A percentile compares a stretch with the other conserved stretches of the same genome.
These are phyloP conservation scores for Danio kyathit DNA, from an alignment of 2,797 vertebrate species.

Conservation along the genomic window DNA sequence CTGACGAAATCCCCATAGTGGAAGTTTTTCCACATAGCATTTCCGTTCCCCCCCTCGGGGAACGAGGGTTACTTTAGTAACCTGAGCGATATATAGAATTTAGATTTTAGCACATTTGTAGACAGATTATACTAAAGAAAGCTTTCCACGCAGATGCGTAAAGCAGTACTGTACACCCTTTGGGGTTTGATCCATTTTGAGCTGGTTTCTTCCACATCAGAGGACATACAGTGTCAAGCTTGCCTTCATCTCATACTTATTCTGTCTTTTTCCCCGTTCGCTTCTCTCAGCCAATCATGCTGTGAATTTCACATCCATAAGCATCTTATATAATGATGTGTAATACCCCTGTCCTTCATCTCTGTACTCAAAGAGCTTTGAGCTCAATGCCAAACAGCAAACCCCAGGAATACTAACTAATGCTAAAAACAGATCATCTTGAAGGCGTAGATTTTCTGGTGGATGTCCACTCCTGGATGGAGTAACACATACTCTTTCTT, in stretches of 20 bases:
- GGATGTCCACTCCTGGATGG: no score
- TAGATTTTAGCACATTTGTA: neutral
- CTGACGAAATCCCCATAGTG: no score
- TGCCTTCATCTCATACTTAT: conserved; percentile 6
- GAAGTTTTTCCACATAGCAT: no score
- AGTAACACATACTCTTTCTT: no score
- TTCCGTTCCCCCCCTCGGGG: no score
- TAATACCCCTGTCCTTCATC: conserved; percentile 26
- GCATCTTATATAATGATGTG: conserved; percentile 19
- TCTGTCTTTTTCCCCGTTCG: conserved; percentile 3
- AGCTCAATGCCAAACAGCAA: conserved; percentile 21
- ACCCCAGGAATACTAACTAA: conserved; percentile 27
- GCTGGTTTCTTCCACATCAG: neutral
- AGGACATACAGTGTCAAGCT: neutral
- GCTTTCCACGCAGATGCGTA: neutral
- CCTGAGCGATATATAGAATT: no score
- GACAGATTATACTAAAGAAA: neutral
- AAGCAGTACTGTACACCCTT: neutral
- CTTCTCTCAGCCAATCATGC: neutral
- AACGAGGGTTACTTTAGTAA: no score
- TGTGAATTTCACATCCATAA: conserved; percentile 26
- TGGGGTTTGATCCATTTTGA: neutral
- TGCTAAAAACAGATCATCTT: conserved; percentile 13
- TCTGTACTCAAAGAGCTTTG: conserved; percentile 26
- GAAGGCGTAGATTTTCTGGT: no score